Conservation (phyloP, 1,140 invertebrate genomes). For the Neotoxoptera formosana region DNA sequence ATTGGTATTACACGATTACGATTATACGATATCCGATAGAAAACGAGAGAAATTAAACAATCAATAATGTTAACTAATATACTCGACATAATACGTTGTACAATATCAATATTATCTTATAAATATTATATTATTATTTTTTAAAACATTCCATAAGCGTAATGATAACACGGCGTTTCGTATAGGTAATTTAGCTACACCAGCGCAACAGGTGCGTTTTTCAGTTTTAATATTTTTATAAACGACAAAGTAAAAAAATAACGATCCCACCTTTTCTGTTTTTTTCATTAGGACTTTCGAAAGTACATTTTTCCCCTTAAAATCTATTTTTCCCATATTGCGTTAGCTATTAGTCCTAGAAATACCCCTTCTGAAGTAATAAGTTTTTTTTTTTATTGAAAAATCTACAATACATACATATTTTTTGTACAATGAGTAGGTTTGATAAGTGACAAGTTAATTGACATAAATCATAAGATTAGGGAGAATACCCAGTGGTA, state of each 20-base stretch:
- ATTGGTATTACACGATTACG: background rate
- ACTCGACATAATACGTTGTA: too few species aligned
- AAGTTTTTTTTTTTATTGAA: too few species aligned
- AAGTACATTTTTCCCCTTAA: background rate
- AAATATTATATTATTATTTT: too few species aligned
- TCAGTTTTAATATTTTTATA: background rate
- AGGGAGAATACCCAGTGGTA: too few species aligned
- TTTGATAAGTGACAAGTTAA: too few species aligned
- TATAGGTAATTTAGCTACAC: background rate
- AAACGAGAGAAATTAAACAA: background rate
- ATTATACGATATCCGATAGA: background rate
- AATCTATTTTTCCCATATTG: too few species aligned
- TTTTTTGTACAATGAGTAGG: too few species aligned
- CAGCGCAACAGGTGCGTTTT: background rate
- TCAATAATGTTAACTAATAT: background rate
- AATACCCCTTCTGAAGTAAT: too few species aligned
- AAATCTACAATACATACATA: too few species aligned
- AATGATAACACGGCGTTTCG: background rate
- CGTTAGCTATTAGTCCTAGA: too few species aligned
- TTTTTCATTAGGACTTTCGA: background rate
- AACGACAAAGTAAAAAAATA: background rate
- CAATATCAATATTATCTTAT: too few species aligned
- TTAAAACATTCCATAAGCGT: background rate
- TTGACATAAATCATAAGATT: too few species aligned
- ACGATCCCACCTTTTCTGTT: background rate